A percentile compares a stretch with the other conserved stretches of the same genome.
phyloP scores from a whole-genome alignment of 2,888 invertebrate species.

The Venustoraphidia nigricollis region DNA sequence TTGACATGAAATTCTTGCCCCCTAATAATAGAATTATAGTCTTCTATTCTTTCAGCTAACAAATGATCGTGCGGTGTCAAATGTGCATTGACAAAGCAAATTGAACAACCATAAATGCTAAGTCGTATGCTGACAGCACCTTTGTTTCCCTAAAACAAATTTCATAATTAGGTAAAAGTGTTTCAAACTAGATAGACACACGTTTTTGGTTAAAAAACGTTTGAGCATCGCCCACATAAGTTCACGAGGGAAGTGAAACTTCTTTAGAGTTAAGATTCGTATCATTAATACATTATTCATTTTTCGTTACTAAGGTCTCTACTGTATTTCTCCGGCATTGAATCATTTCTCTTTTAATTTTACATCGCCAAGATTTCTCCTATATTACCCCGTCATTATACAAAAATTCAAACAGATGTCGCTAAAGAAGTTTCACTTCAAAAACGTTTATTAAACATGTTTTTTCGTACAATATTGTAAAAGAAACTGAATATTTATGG shows the following conservation, averaged over 20 bases:
- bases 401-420: too few relatives aligned
- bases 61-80: conserved; percentile 79
- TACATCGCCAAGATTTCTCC: too few relatives aligned
- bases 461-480: not conserved
- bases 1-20: conserved; percentile 64
- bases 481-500: conserved; percentile 1
- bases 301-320: too few relatives aligned
- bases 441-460: not conserved
- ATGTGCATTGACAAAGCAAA: conserved; percentile 82
- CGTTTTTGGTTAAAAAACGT: too few relatives aligned
- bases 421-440: too few relatives aligned
- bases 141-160: conserved; percentile 70
- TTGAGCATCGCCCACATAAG: too few relatives aligned
- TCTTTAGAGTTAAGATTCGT: too few relatives aligned
- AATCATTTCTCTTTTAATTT: too few relatives aligned
- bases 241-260: too few relatives aligned
- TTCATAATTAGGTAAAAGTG: not conserved
- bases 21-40: conserved; percentile 75
- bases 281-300: too few relatives aligned
- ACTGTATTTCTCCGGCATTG: too few relatives aligned
- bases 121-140: conserved; percentile 82
- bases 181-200: not conserved
- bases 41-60: conserved; percentile 68
- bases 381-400: too few relatives aligned
- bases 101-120: conserved; percentile 73